Conservation (phyloP, 2,888 invertebrate genomes). For the Drosophila cognata region DNA sequence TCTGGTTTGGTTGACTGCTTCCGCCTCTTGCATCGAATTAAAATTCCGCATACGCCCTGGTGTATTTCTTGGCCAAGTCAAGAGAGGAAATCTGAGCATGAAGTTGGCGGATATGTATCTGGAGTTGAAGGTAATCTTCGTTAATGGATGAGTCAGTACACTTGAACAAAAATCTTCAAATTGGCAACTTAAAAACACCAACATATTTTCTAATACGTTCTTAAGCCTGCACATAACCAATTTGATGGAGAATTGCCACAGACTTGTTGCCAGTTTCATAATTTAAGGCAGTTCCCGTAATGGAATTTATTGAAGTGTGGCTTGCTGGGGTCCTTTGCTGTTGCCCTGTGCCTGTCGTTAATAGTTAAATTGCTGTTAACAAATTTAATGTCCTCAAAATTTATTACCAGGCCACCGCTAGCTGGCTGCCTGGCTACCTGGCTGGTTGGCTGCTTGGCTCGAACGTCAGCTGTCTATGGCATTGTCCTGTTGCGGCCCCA, state of each 20-base stretch:
- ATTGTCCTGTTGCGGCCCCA: slow-evolving; percentile 54
- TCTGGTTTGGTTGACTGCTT: slow-evolving; percentile 58
- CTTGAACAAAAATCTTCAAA: neutral
- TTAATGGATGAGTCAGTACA: slow-evolving; percentile 67
- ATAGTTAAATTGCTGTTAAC: slow-evolving; percentile 77
- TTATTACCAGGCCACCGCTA: slow-evolving; percentile 50
- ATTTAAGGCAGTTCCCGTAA: neutral
- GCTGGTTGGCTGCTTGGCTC: neutral
- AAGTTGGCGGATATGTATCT: slow-evolving; percentile 20
- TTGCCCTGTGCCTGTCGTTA: slow-evolving; percentile 55
- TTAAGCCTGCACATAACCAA: neutral
- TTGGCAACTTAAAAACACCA: neutral
- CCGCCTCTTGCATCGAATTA: slow-evolving; percentile 64
- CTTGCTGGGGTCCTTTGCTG: slow-evolving; percentile 7
- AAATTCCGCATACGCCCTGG: slow-evolving; percentile 68
- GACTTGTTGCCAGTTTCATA: neutral
- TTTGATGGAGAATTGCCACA: too few species aligned
- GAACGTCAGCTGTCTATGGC: slow-evolving; percentile 40
- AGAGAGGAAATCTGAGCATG: slow-evolving; percentile 25
- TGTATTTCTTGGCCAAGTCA: slow-evolving; percentile 48
- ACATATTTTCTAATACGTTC: neutral
- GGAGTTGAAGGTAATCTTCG: slow-evolving; percentile 54
- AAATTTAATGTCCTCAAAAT: slow-evolving; percentile 75
- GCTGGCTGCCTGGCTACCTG: neutral
- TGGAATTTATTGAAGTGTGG: slow-evolving; percentile 15